These are phyloP conservation scores for Podarcis raffonei DNA, from an alignment of 2,113 vertebrate species.

Conservation along the genomic window DNA sequence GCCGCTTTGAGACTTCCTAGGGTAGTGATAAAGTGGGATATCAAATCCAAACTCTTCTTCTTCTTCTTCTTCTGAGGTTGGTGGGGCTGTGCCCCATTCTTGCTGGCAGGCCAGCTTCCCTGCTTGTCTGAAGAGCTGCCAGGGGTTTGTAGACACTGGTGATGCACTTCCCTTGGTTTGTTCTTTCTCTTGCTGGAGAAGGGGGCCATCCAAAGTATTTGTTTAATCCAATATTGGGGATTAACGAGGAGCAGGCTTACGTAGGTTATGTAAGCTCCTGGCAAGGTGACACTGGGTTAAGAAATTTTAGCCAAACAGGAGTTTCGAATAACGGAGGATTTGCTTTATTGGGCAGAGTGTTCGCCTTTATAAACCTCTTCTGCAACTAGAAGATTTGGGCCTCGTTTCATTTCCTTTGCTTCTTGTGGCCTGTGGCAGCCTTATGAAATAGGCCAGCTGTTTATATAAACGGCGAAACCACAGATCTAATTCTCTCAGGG, in stretches of 20 bases:
- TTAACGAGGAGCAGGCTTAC: not conserved
- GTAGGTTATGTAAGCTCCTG: too few species aligned
- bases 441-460: not conserved
- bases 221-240: not conserved
- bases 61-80: too few species aligned
- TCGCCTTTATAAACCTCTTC: not conserved
- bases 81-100: too few species aligned
- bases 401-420: not conserved
- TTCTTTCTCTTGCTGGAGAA: not conserved
- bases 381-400: not conserved
- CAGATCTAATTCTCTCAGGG: not conserved
- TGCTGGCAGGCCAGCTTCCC: too few species aligned
- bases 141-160: not conserved
- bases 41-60: too few species aligned
- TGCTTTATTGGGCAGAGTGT: not conserved
- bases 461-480: not conserved
- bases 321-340: too few species aligned
- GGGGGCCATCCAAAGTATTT: not conserved
- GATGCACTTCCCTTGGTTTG: not conserved
- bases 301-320: not conserved
- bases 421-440: not conserved
- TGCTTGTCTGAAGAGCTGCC: not conserved
- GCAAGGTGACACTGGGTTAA: not conserved
- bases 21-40: too few species aligned
- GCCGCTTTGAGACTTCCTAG: too few species aligned